phyloP scores from a whole-genome alignment of 2,888 invertebrate genomes.

The Apamea sordens region DNA sequence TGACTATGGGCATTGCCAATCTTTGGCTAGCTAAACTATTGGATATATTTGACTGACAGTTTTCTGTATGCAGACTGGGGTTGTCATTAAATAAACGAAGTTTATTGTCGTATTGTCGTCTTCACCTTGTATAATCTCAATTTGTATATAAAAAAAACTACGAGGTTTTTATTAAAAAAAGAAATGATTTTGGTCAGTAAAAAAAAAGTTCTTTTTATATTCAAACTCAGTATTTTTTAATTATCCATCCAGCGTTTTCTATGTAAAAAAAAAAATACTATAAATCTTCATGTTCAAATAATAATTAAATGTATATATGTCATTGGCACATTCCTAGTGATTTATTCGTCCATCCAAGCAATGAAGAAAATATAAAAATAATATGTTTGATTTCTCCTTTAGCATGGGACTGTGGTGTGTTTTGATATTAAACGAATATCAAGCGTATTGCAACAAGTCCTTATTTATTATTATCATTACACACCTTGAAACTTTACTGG shows the following conservation, averaged over 20 bases:
- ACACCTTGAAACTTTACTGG: conserved; percentile 64
- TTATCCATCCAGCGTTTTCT: background rate
- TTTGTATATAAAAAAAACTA: background rate
- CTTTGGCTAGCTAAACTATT: no score
- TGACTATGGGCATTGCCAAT: no score
- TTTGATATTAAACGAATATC: conserved; percentile 39
- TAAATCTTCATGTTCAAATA: background rate
- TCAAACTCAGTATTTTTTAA: background rate
- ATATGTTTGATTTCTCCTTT: conserved; percentile 20
- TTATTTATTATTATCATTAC: conserved; percentile 40
- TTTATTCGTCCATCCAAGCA: conserved; percentile 31
- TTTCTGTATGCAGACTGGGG: no score
- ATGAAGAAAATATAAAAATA: conserved; percentile 23
- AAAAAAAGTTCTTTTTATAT: background rate
- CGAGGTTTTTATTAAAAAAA: background rate
- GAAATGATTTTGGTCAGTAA: background rate
- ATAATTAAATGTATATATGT: background rate
- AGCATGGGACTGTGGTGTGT: conserved; percentile 39
- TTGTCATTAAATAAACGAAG: no score
- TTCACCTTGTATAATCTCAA: background rate
- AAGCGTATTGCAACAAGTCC: conserved; percentile 44
- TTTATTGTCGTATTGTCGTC: no score
- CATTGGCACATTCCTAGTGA: conserved; percentile 13
- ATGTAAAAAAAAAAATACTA: background rate
- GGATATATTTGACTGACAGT: no score